Evolutionary conservation across 2,797 vertebrate species (phyloP), one percentile per base, ranked within the genome.

Genomic region (Orientallactaga sibirica): DNA sequence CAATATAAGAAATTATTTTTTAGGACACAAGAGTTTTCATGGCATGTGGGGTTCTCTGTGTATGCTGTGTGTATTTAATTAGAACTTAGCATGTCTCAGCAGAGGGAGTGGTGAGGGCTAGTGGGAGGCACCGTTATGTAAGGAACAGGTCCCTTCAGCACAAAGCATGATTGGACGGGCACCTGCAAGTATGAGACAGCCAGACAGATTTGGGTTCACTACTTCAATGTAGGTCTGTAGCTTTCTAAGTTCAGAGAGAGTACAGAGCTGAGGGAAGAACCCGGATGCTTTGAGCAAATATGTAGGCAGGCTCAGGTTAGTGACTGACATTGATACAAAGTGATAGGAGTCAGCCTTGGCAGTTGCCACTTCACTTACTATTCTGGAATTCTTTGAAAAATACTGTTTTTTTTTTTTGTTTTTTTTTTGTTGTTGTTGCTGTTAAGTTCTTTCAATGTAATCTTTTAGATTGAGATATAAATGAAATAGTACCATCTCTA

Each of bases 371-470:
- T n/a, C 29, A 66, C 7, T 94, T 75, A 75, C 18, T 66, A 15
- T 14, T 20, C 83, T 2, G 84, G 27, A 68, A 71, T 62, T 78
- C 11, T 86, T 1, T n/a, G 22, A 73, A 48, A 94, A 52, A 66
- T 12, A 8, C 1, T 16, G 33, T 70, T 61, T 91, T 81, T 24
- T 37, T n/a, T n/a, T n/a, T n/a, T n/a, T n/a, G n/a, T n/a, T n/a
- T n/a, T n/a, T n/a, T n/a, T n/a, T n/a, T n/a, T n/a, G n/a, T n/a
- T 37, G 33, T 37, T 37, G 33, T 37, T 37, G 33, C 2, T 37
- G 33, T 37, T 37, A 37, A 37, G 64, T 81, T 97, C 93, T 95
- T 94, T 97, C 79, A 95, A 96, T 92, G 85, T 97, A 97, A 97
- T 93, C 71, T 97, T 94, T 74, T 93, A 91, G 82, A 96, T 89